Base-by-base conservation (phyloP, 2,888 invertebrate genomes). In the Rhingia campestris region DNA sequence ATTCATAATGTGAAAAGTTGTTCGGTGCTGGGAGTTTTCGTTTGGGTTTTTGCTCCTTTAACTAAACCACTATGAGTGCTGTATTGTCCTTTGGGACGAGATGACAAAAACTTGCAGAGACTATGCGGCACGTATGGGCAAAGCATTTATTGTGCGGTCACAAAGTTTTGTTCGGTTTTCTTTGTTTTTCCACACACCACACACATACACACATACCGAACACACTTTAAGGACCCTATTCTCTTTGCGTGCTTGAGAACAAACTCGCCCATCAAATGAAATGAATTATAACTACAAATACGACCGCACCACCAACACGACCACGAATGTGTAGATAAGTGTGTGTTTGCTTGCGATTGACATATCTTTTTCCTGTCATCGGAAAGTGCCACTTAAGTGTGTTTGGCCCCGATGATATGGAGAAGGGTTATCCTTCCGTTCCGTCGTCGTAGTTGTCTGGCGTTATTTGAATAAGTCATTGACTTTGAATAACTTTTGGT, bases 341-440 rank as follows among this genome's bases (percentile, higher is more conserved):
- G 59, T 74, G 79, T 64, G 66, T 53, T 54, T 67, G 77, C 58
- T 59, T 79, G 80, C 75, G 75, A 84, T 84, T 84, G 84, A 84
- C 84, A 80, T 84, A 84, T 84, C 84, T 79, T 80, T 84, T 84
- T 84, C 74, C 84, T 84, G 84, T 84, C 84, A 80, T 84, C 84
- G 80, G 84, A 84, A 84, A 84, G 84, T 84, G 84, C 84, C 80
- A 84, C 84, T 84, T 84, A 80, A 80, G 84, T 80, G 53, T 84
- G 84, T 84, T 84, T 84, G 79, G 74, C 53, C 22, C 64, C 66
- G 80, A 74, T 22, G 61, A 70, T 49, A 49, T 58, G 47, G 54
- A 72, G 80, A 75, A 75, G 80, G 74, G 84, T 80, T 84, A 84
- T 79, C 74, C 82, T 69, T 84, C 53, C 72, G 41, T 22, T 49